These are phyloP conservation scores for Tiliacea citrago DNA, from an alignment of 2,888 invertebrate genomes.

Conservation along the genomic window DNA sequence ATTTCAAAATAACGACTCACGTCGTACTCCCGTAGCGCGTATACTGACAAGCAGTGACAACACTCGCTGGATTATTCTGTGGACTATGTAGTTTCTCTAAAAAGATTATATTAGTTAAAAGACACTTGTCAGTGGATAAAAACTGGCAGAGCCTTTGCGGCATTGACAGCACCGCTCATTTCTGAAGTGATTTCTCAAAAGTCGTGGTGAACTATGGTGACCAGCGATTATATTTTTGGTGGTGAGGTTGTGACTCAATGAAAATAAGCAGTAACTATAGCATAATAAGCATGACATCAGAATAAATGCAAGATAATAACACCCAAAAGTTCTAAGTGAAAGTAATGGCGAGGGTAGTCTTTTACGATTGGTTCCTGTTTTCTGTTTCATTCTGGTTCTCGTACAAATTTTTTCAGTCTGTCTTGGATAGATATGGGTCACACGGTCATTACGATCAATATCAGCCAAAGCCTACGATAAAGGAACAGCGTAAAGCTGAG, in stretches of 20 bases:
- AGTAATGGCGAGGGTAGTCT: neutral
- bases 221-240: neutral
- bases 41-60: neutral
- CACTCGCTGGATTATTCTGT: neutral
- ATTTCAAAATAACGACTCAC: too few relatives aligned
- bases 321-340: neutral
- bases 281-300: conserved; percentile 9
- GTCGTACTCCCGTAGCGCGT: too few relatives aligned
- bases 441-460: too few relatives aligned
- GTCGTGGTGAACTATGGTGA: neutral
- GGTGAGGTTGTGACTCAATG: neutral
- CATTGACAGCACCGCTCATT: conserved; percentile 17
- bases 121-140: neutral
- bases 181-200: neutral
- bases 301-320: neutral
- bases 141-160: neutral
- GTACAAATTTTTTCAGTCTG: conserved; percentile 33
- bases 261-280: neutral
- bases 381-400: conserved; percentile 28
- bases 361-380: conserved; percentile 1
- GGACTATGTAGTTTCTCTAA: neutral
- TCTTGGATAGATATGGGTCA: neutral
- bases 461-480: too few relatives aligned
- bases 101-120: neutral
- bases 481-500: too few relatives aligned